Conservation (phyloP, 35 echinoderm and acorn worm genomes). For the Acanthaster planci region DNA sequence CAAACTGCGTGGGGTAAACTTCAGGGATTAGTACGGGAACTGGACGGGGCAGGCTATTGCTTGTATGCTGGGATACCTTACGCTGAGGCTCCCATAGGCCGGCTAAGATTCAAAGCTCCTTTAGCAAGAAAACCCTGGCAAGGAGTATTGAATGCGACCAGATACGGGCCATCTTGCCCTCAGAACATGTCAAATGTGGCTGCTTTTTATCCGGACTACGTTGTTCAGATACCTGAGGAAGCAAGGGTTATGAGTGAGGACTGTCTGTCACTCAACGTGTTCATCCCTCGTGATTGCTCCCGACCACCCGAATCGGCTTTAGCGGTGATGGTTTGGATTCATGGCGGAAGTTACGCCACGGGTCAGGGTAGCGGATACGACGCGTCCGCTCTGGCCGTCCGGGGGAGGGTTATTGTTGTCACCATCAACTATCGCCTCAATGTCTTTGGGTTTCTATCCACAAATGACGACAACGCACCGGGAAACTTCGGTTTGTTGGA, state of each 20-base stretch:
- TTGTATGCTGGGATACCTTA: slow-evolving; percentile 70
- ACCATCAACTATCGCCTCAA: slow-evolving; percentile 59
- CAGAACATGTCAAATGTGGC: background rate
- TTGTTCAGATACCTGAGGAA: background rate
- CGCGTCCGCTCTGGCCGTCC: slow-evolving; percentile 23
- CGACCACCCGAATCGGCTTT: background rate
- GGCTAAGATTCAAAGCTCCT: slow-evolving; percentile 48
- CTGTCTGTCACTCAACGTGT: slow-evolving; percentile 27
- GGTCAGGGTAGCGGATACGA: slow-evolving; percentile 34
- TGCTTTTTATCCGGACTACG: background rate
- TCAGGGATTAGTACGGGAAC: background rate
- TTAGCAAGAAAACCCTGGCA: slow-evolving; percentile 43
- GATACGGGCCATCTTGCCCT: slow-evolving; percentile 45
- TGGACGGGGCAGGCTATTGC: background rate
- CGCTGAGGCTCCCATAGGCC: slow-evolving; percentile 62
- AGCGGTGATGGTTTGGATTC: slow-evolving; percentile 79
- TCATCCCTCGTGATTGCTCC: background rate
- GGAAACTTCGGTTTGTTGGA: slow-evolving; percentile 67
- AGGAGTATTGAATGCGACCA: slow-evolving; percentile 21
- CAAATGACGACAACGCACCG: slow-evolving; percentile 26
- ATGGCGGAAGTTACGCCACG: slow-evolving; percentile 47
- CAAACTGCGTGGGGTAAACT: background rate
- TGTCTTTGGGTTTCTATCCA: slow-evolving; percentile 40
- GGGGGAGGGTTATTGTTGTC: slow-evolving; percentile 48
- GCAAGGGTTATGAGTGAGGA: slow-evolving; percentile 18